Evolutionary conservation across 2,888 invertebrate species (phyloP), one percentile per base, ranked within the genome.

Genomic region (Calliopum simillimum): DNA sequence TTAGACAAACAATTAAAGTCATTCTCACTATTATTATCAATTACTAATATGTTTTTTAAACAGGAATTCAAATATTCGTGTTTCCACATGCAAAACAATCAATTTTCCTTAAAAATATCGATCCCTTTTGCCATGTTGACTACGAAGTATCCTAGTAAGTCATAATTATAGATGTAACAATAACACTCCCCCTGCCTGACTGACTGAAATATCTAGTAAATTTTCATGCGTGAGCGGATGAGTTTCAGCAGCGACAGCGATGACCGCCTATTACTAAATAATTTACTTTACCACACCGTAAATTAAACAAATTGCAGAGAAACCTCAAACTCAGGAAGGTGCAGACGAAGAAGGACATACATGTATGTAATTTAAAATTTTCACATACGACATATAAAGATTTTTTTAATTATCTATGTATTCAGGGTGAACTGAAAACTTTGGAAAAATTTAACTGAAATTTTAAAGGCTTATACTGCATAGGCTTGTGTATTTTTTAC

Each of bases 151-250:
- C n/a, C n/a, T n/a, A n/a, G n/a, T 49, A 58, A 49, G 8, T 55
- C 16, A 49, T 59, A 59, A 56, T 47, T 62, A 55, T 46, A 53
- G 14, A 55, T 33, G 47, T 63, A 63, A 69, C 55, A 12, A 19
- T 41, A 63, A 63, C 63, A 56, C 55, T 41, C 33, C 25, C 51
- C 58, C 21, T 56, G n/a, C 41, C 47, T 13, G 51, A 21, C 25
- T 47, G 46, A 58, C 58, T 16, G n/a, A 43, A 11, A 14, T 33
- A 43, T 23, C 19, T 49, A 19, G 14, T 65, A 41, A 21, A 43
- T 51, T 49, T 44, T 19, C 53, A 51, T 69, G 69, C 69, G 65
- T 65, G 69, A 51, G 53, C 65, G 65, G 70, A 70, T 70, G 70
- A 51, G 70, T 66, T 53, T 51, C 53, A 21, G 43, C 25, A 19